These are phyloP conservation scores for Sula dactylatra DNA, from an alignment of 2,113 vertebrate species.

Conservation along the genomic window DNA sequence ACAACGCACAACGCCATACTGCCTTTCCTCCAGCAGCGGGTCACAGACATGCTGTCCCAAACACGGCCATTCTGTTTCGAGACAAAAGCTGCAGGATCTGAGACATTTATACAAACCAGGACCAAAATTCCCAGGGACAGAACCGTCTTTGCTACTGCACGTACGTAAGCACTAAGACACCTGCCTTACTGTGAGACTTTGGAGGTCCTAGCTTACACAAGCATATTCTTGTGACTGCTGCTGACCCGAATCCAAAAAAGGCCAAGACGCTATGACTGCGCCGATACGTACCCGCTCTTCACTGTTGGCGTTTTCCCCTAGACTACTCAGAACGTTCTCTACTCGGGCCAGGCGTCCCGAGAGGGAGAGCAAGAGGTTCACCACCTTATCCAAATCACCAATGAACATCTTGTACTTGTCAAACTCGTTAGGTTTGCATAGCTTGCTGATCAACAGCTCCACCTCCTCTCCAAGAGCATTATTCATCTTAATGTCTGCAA, in stretches of 20 bases:
- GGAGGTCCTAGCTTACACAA: neutral
- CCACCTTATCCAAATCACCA: constrained; percentile 93
- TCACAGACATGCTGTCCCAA: neutral
- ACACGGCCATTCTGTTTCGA: accelerated
- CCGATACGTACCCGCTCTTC: constrained; percentile 84
- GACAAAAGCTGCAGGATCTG: neutral
- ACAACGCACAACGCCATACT: accelerated
- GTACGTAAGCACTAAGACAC: accelerated
- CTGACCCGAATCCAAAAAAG: accelerated
- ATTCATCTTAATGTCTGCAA: constrained; percentile 81
- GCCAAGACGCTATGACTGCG: neutral
- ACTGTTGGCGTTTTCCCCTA: constrained; percentile 72
- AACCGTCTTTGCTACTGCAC: neutral
- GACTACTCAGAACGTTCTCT: constrained; percentile 80
- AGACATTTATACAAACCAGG: accelerated
- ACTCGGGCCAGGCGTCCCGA: constrained; percentile 89
- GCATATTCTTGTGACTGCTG: neutral
- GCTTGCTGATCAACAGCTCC: constrained; percentile 79
- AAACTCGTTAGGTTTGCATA: constrained; percentile 89
- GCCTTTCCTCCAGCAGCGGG: neutral
- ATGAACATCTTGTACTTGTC: constrained; percentile 97
- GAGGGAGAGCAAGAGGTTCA: constrained; percentile 93
- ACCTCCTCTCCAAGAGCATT: constrained; percentile 79
- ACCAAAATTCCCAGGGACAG: neutral
- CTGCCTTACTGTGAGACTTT: neutral